These are phyloP conservation scores for Microctonus brassicae DNA, from an alignment of 2,888 invertebrate genomes.

Conservation along the genomic window DNA sequence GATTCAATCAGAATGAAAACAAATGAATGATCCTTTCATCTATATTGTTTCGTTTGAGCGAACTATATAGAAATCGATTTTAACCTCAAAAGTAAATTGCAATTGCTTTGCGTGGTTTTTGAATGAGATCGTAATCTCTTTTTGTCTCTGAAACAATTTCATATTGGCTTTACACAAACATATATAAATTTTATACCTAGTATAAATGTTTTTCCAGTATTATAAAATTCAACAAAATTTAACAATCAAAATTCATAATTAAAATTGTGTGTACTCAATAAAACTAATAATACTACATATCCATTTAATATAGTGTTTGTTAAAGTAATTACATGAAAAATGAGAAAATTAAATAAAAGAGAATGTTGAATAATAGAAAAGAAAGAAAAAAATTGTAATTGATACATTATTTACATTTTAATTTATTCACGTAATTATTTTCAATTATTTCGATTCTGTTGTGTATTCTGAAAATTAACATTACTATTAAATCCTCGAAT, in stretches of 20 bases:
- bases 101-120: conserved; percentile 37
- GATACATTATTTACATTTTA: conserved; percentile 5
- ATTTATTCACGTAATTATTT: neutral
- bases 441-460: conserved; percentile 4
- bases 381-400: neutral
- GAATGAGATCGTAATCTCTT: conserved; percentile 35
- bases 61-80: conserved; percentile 7
- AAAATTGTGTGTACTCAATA: too few species aligned
- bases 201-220: conserved; percentile 28
- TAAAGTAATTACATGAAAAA: too few species aligned
- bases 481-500: conserved; percentile 14
- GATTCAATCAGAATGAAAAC: neutral
- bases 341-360: too few species aligned
- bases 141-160: neutral
- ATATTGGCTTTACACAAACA: conserved; percentile 30
- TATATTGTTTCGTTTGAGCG: neutral
- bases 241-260: too few species aligned
- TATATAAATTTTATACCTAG: conserved; percentile 31
- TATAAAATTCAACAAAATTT: conserved; percentile 39
- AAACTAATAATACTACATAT: too few species aligned
- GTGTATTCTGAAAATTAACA: neutral
- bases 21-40: neutral
- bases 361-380: conserved; percentile 30
- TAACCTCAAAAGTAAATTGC: conserved; percentile 39
- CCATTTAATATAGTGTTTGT: too few species aligned